These are phyloP conservation scores for Galerucella nymphaeae DNA, from an alignment of 2,888 invertebrate genomes.

Conservation along the genomic window DNA sequence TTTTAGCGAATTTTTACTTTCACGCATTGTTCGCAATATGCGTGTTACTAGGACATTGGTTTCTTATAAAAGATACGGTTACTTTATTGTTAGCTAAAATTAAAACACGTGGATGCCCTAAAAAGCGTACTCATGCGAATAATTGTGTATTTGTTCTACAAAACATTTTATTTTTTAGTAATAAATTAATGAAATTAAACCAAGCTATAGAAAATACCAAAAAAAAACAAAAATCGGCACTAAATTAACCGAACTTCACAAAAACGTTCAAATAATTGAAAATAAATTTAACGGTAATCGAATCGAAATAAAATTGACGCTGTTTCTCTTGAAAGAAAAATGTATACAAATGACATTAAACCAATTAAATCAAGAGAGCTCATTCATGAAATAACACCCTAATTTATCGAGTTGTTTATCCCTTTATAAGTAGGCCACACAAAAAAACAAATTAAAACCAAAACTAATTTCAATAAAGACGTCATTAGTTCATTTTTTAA, in stretches of 20 bases:
- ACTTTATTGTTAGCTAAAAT: slow-evolving; percentile 19
- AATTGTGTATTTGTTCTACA: slow-evolving; percentile 6
- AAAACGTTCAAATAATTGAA: too few relatives aligned
- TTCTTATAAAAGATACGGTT: slow-evolving; percentile 1
- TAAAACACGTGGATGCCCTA: slow-evolving; percentile 7
- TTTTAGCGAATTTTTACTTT: slow-evolving; percentile 33
- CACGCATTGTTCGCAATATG: slow-evolving; percentile 28
- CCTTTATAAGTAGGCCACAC: not conserved
- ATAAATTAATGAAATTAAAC: not conserved
- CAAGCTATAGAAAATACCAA: not conserved
- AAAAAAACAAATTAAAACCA: slow-evolving; percentile 1
- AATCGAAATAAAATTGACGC: too few relatives aligned
- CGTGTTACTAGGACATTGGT: slow-evolving; percentile 29
- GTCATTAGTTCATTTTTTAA: not conserved
- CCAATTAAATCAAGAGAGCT: too few relatives aligned
- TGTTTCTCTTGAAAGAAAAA: too few relatives aligned
- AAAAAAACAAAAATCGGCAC: not conserved
- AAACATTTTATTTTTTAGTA: not conserved
- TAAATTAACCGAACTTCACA: too few relatives aligned
- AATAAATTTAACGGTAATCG: too few relatives aligned
- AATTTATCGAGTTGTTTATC: not conserved
- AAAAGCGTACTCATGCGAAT: slow-evolving; percentile 7
- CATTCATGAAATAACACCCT: too few relatives aligned
- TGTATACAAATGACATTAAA: too few relatives aligned
- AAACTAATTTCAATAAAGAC: slow-evolving; percentile 1